Base-by-base conservation (phyloP, 2,113 vertebrate species). In the Neogobius melanostomus region DNA sequence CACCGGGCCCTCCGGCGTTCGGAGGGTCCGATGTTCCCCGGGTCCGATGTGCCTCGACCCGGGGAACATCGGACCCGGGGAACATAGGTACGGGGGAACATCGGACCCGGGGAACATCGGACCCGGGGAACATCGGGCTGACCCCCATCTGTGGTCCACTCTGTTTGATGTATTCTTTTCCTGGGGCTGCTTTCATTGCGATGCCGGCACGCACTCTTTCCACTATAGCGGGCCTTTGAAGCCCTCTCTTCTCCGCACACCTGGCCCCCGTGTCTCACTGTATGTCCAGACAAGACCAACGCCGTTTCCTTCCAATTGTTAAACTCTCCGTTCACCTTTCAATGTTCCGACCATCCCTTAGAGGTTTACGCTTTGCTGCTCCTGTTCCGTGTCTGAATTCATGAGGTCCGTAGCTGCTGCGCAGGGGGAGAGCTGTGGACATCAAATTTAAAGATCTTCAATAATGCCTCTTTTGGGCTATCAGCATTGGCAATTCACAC, bases 141-240 rank as follows among this genome's bases (percentile, higher is more conserved):
- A 59, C 14, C 59, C 7, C 44, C 28, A 36, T 36, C 28, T 36
- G 59, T 45, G 59, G 15, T 44, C 42, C 59, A 61, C 44, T 61
- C 44, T 61, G 57, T 61, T 44, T 44, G 42, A 61, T 61, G 42
- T n/a, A 61, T 61, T 61, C 59, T 61, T 45, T 61, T 45, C 59
- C 59, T n/a, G 7, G 3, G 59, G 59, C 59, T 61, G 59, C 42
- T 61, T 61, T 61, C 42, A 61, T 45, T 61, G 59, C 42, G 36
- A 61, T 61, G 59, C 59, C 7, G 42, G 59, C 15, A 9, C 59
- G 16, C 59, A 61, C 59, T 9, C 59, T 7, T 61, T 44, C 59
- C 59, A 16, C 59, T 5, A 11, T 28, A 61, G 44, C 12, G 15
- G 7, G 11, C 42, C 59, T 61, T 61, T 61, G 59, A 61, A 61